Evolutionary conservation across 53 echinoderm and acorn worm species (phyloP), one percentile per base, ranked within the genome.

Genomic region (Actinopyga echinites): DNA sequence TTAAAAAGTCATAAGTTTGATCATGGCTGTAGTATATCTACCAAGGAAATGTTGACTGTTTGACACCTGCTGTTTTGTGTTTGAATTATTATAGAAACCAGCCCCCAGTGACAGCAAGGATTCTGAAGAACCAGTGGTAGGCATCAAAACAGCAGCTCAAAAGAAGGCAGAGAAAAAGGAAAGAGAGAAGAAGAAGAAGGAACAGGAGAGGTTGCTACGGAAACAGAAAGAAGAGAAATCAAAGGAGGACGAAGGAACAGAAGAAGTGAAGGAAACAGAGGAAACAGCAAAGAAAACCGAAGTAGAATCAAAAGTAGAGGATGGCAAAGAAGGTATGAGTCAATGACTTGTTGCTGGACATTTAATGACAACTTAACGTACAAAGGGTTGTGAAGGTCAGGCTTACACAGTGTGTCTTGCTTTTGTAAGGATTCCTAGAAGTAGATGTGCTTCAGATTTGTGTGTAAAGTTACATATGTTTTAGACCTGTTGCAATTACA

Each of bases 151-250:
- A 1, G 99, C 99, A 6, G 99, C 99, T n/a, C 99, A 99, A 83
- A 99, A 99, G 75, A 88, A 92, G 55, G 99, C 99, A 1, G 99
- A 99, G 87, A 99, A 99, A 77, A 99, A 99, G 30, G 99, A 95
- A 58, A 58, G 94, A 37, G 99, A 99, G 54, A 86, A 73, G 82
- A 91, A 92, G 85, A 99, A 99, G 83, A 99, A 99, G 66, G 93
- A 95, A 56, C 87, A 89, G 4, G 95, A 93, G 54, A 86, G 93
- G 45, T 86, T 82, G 38, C 88, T 79, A 56, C 87, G 83, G 34
- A 93, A 92, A 55, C 74, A 78, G 85, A 99, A 92, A 56, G 82
- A 89, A 54, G 84, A 86, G 37, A 67, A 60, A 19, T 74, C 82
- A 22, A 78, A 87, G 30, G 38, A 90, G 59, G 26, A 75, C 34